Base-by-base conservation (phyloP, 2,888 invertebrate species). In the Rhingia rostrata region DNA sequence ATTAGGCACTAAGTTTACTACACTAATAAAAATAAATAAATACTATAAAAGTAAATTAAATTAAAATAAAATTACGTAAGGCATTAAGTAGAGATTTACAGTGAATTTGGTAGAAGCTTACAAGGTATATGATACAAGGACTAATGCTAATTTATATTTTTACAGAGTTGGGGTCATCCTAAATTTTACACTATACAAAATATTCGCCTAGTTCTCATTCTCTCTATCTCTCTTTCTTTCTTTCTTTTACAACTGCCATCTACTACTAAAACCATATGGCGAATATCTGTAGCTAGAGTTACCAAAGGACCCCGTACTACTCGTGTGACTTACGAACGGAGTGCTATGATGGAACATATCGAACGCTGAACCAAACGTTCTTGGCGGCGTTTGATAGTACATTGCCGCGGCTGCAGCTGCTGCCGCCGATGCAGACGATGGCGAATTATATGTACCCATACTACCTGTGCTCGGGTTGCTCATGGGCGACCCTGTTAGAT, bases 311-410 rank as follows among this genome's bases (percentile, higher is more conserved):
- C 88, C 89, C 78, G 89, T 88, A 88, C 89, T 88, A 78, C 88
- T 88, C 53, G 88, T 88, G 66, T 90, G 90, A 73, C 90, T 90
- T 66, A 91, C 91, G 78, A 91, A 91, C 77, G 91, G 91, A 49
- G 91, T 91, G 87, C 91, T 91, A 87, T 91, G 91, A 82, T 91
- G 91, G 88, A 91, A 91, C 90, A 91, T 91, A 89, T 91, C 91
- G 87, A 91, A 91, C 87, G 90, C 91, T 86, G 91, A 89, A 39
- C 91, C 90, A 80, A 90, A 91, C 51, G 89, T 89, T 70, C 92
- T 89, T 54, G 91, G 91, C 37, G 92, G 92, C 64, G 91, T 92
- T 87, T 91, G 91, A 88, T 91, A 91, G 87, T 89, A 90, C 89
- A 91, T 90, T 78, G 88, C 88, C 22, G 89, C 89, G 61, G 91